Evolutionary conservation across 2,888 invertebrate species (phyloP), one percentile per base, ranked within the genome.

Genomic region (Boloria selene): DNA sequence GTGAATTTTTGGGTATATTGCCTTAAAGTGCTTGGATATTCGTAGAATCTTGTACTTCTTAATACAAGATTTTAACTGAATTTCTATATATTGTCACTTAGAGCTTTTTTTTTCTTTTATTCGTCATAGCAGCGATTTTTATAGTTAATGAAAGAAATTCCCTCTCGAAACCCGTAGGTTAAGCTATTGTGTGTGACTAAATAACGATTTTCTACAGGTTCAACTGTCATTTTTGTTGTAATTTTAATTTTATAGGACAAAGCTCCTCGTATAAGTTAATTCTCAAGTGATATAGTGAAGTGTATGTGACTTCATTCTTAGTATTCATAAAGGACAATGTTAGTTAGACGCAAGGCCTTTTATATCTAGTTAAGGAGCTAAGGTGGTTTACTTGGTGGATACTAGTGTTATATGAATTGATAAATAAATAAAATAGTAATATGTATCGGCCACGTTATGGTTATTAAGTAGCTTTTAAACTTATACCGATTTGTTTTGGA

Each of bases 241-340:
- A 77, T 79, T 77, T 74, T 82, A 79, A 78, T 82, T 83, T 77
- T 81, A 77, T 70, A 73, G 70, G 72, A 73, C 66, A 45, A 78
- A 77, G 79, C 80, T 81, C 87, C 86, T 63, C 54, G 44, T 17
- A 84, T 83, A 86, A 86, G 85, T 86, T 88, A 80, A 83, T 86
- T 83, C 84, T 86, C 86, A 88, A 89, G 91, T 90, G 91, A 92
- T 91, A 89, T 86, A 86, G 79, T 82, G 79, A 85, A 77, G 84
- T 82, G 87, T 86, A 86, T 84, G 85, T 80, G 83, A 88, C 89
- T 89, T 90, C 90, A 85, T 83, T 84, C 84, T 84, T 83, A 88
- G 87, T 87, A 90, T 90, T 90, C 85, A 87, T 85, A 83, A 89
- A 86, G 86, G 87, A 88, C 90, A 90, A 90, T 90, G 86, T 87